Evolutionary conservation across 2,888 invertebrate genomes (phyloP), one percentile per base, ranked within the genome.

Genomic region (Cerastoderma edule): DNA sequence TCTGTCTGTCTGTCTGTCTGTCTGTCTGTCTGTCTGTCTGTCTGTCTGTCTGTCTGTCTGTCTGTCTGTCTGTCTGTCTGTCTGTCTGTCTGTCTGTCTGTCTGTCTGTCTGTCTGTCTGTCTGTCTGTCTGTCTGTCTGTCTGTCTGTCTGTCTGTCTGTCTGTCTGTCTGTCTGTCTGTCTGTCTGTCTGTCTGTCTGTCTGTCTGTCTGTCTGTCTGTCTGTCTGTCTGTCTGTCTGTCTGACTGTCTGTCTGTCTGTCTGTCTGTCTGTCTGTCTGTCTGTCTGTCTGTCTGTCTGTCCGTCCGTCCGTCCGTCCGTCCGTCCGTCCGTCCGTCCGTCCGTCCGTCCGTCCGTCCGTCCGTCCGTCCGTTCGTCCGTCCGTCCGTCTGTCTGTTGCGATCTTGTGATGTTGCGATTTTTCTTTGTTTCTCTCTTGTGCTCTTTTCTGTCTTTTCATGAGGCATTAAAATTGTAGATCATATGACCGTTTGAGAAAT

Each of bases 61-160:
- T 46, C 44, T 63, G 70, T 63, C 44, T 63, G 63, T 63, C 60
- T 63, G 70, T 70, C 16, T 44, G 70, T 63, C 24, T 63, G n/a
- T n/a, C n/a, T n/a, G n/a, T n/a, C n/a, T n/a, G n/a, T n/a, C n/a
- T n/a, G n/a, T n/a, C n/a, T 13, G 72, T 72, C 65, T 54, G 54
- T n/a, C 54, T 65, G 57, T 57, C 57, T 56, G 57, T 69, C 69
- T 67, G 67, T 67, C 48, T 48, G 67, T 67, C 46, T 67, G 60
- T 60, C 33, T 60, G 67, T 57, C 30, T 67, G 60, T 73, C 35
- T 60, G 63, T 60, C 33, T 57, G 60, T 60, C 30, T 60, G 35
- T 67, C 32, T 60, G 67, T 67, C 35, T 67, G 48, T 67, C 44
- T 67, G 63, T 67, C 44, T 67, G 60, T 73, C 48, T 60, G 50